Base-by-base conservation (phyloP, 1,140 invertebrate genomes). In the Drosophila nigromelanica region DNA sequence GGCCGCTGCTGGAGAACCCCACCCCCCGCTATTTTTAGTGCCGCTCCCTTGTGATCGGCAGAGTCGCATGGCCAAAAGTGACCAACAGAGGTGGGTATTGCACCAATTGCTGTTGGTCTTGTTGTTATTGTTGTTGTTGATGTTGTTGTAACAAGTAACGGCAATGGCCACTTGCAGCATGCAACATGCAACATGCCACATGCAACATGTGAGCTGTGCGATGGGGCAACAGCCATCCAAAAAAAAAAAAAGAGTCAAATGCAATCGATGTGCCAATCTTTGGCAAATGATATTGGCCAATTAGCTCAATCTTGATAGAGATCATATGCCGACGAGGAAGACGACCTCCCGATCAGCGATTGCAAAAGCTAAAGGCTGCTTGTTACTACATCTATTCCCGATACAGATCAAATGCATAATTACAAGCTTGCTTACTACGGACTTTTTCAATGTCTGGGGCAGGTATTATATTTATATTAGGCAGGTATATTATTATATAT, bases 201-300 rank as follows among this genome's bases (percentile, higher is more conserved):
- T 58, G 52, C 63, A 62, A 62, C 67, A 55, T 45, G 3, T 14
- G 8, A 37, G 21, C 59, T 60, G 37, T 51, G 43, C 50, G 40
- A 59, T 58, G 54, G 52, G 27, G 68, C 68, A 71, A 71, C 50
- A 21, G 35, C 40, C 56, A 78, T 42, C 45, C 76, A 2, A 27
- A 27, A 27, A 27, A 24, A 24, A 24, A 24, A 45, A 79, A 73
- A 62, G 18, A 55, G 35, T 24, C 64, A 72, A 39, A 76, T 54
- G 73, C 78, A 80, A 80, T 80, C 78, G 78, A 61, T 73, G 78
- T 67, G 76, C 35, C 77, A 80, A 78, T 47, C 56, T 51, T 10
- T 43, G 21, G 55, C 39, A 52, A 76, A 66, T 58, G 72, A 64
- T 76, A 71, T 80, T 80, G 50, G 48, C 47, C 64, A 80, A 80